A percentile compares a stretch with the other conserved stretches of the same genome.
Conservation (phyloP, 2,797 vertebrate genomes). For the Pipistrellus pipistrellus region DNA sequence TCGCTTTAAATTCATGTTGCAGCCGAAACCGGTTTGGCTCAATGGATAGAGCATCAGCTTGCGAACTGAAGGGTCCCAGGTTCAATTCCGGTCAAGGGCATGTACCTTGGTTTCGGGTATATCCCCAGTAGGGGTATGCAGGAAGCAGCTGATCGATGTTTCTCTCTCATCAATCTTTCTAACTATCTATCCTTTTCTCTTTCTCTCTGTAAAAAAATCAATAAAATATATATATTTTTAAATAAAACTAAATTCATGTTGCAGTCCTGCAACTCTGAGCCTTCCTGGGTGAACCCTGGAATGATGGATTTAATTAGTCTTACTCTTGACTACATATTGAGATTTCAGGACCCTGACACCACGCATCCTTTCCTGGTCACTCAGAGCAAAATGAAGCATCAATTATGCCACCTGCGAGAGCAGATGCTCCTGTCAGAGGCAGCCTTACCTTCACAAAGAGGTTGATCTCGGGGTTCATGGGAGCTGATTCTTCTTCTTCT, state of each 20-base stretch:
- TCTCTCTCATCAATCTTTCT: too few species aligned
- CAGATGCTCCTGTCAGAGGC: neutral
- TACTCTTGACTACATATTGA: neutral
- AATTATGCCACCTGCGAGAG: neutral
- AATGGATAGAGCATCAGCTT: too few species aligned
- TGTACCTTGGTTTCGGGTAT: too few species aligned
- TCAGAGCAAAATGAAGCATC: neutral
- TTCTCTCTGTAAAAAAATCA: too few species aligned
- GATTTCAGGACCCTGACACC: neutral
- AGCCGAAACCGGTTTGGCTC: neutral
- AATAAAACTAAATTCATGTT: neutral
- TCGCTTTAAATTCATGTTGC: neutral
- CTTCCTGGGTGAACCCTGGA: neutral
- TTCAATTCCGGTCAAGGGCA: too few species aligned
- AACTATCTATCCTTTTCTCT: too few species aligned
- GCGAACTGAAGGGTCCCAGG: too few species aligned
- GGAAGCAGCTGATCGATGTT: too few species aligned
- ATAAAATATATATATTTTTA: too few species aligned
- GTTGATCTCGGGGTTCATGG: conserved; percentile 65
- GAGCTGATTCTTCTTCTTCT: conserved; percentile 60
- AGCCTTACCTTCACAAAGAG: conserved; percentile 88
- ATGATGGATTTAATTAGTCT: neutral
- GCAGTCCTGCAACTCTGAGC: neutral
- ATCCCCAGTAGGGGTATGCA: too few species aligned
- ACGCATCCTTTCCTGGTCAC: neutral